Conservation (phyloP, 2,888 invertebrate species). For the Diaphora mendica region DNA sequence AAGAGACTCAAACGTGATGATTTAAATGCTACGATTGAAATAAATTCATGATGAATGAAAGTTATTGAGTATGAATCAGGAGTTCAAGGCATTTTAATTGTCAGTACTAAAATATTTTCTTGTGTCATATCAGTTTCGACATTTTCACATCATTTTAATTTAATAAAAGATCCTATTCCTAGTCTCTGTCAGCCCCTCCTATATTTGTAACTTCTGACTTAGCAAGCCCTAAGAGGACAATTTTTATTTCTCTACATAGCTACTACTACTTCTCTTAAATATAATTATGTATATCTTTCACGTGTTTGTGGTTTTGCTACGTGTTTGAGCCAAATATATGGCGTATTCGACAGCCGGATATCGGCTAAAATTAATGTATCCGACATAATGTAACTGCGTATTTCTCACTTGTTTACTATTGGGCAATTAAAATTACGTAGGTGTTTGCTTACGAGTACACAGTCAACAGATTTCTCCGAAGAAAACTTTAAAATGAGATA, state of each 20-base stretch:
- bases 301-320: background rate
- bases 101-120: background rate
- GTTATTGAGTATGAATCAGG: too few relatives aligned
- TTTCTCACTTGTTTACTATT: background rate
- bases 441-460: background rate
- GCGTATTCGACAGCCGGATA: background rate
- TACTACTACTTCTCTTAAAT: background rate
- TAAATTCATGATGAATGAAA: background rate
- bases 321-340: background rate
- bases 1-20: background rate
- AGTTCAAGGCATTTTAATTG: background rate
- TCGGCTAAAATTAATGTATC: slow-evolving; percentile 2
- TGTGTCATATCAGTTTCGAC: background rate
- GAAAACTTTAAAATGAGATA: background rate
- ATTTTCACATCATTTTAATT: too few relatives aligned
- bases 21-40: background rate
- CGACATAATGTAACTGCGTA: background rate
- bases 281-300: background rate
- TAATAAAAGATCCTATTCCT: background rate
- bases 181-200: background rate
- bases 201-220: background rate
- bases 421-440: background rate
- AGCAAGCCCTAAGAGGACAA: background rate
- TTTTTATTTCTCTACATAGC: background rate
- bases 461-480: background rate